Base-by-base conservation (phyloP, 2,888 invertebrate genomes). In the Drosophila eohydei region DNA sequence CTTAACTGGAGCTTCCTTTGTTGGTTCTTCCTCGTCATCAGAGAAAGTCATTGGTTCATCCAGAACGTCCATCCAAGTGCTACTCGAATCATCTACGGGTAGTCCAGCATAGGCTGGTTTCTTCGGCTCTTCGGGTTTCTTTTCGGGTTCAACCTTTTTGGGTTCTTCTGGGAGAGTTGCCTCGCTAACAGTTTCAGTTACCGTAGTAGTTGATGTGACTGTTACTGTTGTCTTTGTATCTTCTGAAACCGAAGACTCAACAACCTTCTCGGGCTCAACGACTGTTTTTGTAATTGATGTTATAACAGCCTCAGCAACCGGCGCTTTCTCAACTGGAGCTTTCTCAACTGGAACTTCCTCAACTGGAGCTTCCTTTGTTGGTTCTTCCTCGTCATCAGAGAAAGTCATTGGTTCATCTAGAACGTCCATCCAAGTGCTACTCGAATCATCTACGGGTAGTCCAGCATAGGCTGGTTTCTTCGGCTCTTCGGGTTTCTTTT, bases 381-480 rank as follows among this genome's bases (percentile, higher is more conserved):
- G 26, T 36, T 78, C 71, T 16, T 79, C 50, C 12, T 51, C 50
- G 12, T 34, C 34, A 21, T 51, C 50, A 34, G 92, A 90, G 55
- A 93, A 88, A 7, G 78, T 76, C 74, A 92, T 90, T 16, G 91
- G 91, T 61, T 93, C 92, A 46, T 93, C 92, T 46, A 91, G 44
- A 9, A 90, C 86, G 55, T 88, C 71, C 84, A 93, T 89, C 90
- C 92, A 93, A 3, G 89, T 68, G 65, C 80, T 89, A 30, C 89
- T 80, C 0, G 91, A 78, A 26, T 91, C 89, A 71, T 92, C 91
- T 34, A 91, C 81, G 28, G 46, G 91, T 36, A 92, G 72, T 7
- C 90, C 92, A 43, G 86, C 90, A 64, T 91, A 91, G 0, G 80
- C 71, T 30, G 72, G 65, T 57, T 70, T 63, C 48, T 70, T 79